A percentile compares a stretch with the other conserved stretches of the same genome.
Evolutionary conservation across 2,888 invertebrate species (phyloP).

Genomic region (Pristionchus japonicus): DNA sequence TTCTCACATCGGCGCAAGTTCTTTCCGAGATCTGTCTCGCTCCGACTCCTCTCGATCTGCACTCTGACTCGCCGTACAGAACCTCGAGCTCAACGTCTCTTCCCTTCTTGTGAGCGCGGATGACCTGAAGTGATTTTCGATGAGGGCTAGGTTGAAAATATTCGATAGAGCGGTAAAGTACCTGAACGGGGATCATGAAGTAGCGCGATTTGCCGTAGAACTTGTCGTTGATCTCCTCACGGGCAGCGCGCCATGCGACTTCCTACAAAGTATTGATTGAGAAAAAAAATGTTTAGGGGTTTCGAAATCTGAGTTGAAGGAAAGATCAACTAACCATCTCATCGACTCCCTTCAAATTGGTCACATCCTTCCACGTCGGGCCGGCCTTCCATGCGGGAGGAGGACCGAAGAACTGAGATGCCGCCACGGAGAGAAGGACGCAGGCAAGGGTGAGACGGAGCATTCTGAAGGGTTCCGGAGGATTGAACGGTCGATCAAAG

Average conservation of each 20-base stretch:
- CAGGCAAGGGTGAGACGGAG: not conserved
- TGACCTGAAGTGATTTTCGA: not conserved
- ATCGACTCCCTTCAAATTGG: constrained; percentile 40
- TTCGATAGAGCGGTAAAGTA: too few relatives aligned
- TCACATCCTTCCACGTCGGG: constrained; percentile 20
- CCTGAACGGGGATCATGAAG: constrained; percentile 12
- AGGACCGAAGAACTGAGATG: constrained; percentile 6
- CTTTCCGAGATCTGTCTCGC: constrained; percentile 36
- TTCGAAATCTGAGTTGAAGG: not conserved
- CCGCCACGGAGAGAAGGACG: not conserved
- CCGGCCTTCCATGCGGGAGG: not conserved
- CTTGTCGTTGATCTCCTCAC: constrained; percentile 46
- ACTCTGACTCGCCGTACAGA: constrained; percentile 44
- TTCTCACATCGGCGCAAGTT: constrained; percentile 40
- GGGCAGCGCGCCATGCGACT: constrained; percentile 37
- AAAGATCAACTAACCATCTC: constrained; percentile 11
- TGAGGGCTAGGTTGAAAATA: not conserved
- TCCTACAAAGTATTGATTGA: not conserved
- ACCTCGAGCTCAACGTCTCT: constrained; percentile 40
- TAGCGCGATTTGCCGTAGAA: constrained; percentile 23
- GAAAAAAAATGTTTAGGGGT: too few relatives aligned
- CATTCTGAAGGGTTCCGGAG: constrained; percentile 8
- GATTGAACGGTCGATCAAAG: too few relatives aligned
- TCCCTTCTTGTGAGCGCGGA: constrained; percentile 30
- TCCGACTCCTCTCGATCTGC: constrained; percentile 44